Conservation (phyloP, 2,797 vertebrate genomes). For the Enteromius thamalakanensis region DNA sequence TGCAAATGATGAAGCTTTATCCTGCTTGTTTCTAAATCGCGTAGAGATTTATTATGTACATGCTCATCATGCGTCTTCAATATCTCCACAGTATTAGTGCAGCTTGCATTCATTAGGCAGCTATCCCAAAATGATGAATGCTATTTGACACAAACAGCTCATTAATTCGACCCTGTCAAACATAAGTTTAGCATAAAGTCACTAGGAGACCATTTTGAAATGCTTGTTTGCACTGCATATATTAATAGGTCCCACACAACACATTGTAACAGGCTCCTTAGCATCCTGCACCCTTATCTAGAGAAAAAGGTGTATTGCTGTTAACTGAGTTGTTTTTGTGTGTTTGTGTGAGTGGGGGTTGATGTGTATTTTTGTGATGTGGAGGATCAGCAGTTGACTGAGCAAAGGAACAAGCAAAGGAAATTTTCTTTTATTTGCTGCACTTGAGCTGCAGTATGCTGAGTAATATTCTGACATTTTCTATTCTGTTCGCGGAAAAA, state of each 20-base stretch:
- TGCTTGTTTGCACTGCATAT: slow-evolving; percentile 27
- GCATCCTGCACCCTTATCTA: background rate
- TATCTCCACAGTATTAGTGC: slow-evolving; percentile 43
- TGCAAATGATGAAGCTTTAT: slow-evolving; percentile 7
- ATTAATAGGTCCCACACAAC: slow-evolving; percentile 32
- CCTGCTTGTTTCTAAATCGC: background rate
- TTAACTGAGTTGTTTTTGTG: slow-evolving; percentile 18
- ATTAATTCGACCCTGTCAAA: slow-evolving; percentile 57
- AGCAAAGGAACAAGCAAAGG: slow-evolving; percentile 28
- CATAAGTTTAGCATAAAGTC: slow-evolving; percentile 45
- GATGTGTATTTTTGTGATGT: slow-evolving; percentile 45
- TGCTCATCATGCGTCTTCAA: slow-evolving; percentile 25
- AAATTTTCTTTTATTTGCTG: slow-evolving; percentile 43
- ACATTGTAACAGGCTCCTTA: slow-evolving; percentile 14
- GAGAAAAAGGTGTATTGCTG: background rate
- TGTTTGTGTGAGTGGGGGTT: slow-evolving; percentile 15
- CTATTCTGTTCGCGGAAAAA: background rate
- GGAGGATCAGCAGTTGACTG: slow-evolving; percentile 41
- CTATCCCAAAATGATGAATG: slow-evolving; percentile 43
- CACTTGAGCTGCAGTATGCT: slow-evolving; percentile 28
- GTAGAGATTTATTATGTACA: slow-evolving; percentile 43
- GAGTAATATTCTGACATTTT: slow-evolving; percentile 23
- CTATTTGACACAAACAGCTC: slow-evolving; percentile 50
- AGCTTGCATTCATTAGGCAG: slow-evolving; percentile 54
- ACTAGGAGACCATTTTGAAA: slow-evolving; percentile 39